phyloP scores from a whole-genome alignment of 2,888 invertebrate genomes.

The Tineola bisselliella region DNA sequence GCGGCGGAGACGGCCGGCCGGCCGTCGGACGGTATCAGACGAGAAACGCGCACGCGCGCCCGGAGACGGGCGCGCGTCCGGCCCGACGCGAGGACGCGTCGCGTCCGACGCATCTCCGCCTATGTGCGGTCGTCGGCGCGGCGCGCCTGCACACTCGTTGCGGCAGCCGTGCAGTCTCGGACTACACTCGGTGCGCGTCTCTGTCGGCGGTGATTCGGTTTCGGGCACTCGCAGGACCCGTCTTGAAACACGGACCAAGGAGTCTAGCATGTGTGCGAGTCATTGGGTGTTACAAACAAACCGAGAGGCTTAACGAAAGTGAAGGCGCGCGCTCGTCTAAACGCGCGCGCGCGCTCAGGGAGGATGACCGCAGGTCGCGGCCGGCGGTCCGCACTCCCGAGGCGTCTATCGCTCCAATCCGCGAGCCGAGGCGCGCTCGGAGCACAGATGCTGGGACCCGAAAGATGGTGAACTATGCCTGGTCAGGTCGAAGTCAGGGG shows the following conservation, averaged over 20 bases:
- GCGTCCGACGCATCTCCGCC: constrained; percentile 28
- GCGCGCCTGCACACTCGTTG: constrained; percentile 23
- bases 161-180: constrained; percentile 30
- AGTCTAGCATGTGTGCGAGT: constrained; percentile 78
- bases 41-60: constrained; percentile 26
- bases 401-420: constrained; percentile 59
- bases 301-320: constrained; percentile 76
- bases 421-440: constrained; percentile 61
- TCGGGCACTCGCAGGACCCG: constrained; percentile 71
- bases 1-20: constrained; percentile 23
- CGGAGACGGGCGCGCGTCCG: constrained; percentile 33
- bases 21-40: constrained; percentile 21
- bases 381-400: constrained; percentile 64
- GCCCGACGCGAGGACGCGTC: constrained; percentile 30
- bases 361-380: constrained; percentile 48
- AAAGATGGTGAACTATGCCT: constrained; percentile 80
- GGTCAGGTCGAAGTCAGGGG: constrained; percentile 75
- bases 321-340: constrained; percentile 40
- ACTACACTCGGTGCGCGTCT: constrained; percentile 31
- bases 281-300: constrained; percentile 66
- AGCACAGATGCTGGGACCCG: constrained; percentile 76
- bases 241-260: constrained; percentile 83
- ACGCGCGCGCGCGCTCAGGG: constrained; percentile 39
- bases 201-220: constrained; percentile 38
- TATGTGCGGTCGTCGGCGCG: constrained; percentile 31